Evolutionary conservation across 2,888 invertebrate species (phyloP).

Genomic region (Gasteruption jaculator): DNA sequence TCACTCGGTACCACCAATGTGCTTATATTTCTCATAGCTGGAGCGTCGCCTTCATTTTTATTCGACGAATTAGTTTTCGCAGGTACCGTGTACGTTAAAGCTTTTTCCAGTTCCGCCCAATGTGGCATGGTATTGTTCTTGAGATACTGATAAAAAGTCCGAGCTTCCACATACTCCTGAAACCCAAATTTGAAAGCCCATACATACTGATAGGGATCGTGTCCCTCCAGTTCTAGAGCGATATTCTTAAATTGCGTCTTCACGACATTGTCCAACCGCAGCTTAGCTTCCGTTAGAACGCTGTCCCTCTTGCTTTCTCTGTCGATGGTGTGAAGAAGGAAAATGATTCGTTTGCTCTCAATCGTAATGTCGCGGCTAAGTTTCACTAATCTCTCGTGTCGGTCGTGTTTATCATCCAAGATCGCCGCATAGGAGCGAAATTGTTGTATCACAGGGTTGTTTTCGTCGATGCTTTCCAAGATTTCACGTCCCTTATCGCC

Average conservation of each 20-base stretch:
- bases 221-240: slow-evolving; percentile 67
- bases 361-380: slow-evolving; percentile 80
- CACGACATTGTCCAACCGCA: slow-evolving; percentile 62
- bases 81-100: slow-evolving; percentile 52
- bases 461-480: slow-evolving; percentile 51
- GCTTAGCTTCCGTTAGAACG: slow-evolving; percentile 62
- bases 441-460: slow-evolving; percentile 57
- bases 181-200: slow-evolving; percentile 64
- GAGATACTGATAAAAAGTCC: slow-evolving; percentile 71
- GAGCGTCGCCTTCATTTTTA: slow-evolving; percentile 12
- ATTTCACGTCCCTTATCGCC: slow-evolving; percentile 52
- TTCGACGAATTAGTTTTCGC: slow-evolving; percentile 19
- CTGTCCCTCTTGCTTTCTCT: slow-evolving; percentile 56
- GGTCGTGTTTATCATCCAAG: slow-evolving; percentile 76
- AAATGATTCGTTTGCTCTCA: slow-evolving; percentile 86
- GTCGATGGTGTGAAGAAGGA: slow-evolving; percentile 73
- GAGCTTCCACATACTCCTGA: slow-evolving; percentile 85
- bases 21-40: slow-evolving; percentile 22
- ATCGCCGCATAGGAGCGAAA: slow-evolving; percentile 64
- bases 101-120: slow-evolving; percentile 58
- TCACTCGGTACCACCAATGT: slow-evolving; percentile 54
- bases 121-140: slow-evolving; percentile 59
- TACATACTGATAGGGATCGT: slow-evolving; percentile 67
- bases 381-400: slow-evolving; percentile 79
- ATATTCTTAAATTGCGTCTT: slow-evolving; percentile 62